phyloP scores from a whole-genome alignment of 2,888 invertebrate genomes.

The Eueremaeus valkanovi region DNA sequence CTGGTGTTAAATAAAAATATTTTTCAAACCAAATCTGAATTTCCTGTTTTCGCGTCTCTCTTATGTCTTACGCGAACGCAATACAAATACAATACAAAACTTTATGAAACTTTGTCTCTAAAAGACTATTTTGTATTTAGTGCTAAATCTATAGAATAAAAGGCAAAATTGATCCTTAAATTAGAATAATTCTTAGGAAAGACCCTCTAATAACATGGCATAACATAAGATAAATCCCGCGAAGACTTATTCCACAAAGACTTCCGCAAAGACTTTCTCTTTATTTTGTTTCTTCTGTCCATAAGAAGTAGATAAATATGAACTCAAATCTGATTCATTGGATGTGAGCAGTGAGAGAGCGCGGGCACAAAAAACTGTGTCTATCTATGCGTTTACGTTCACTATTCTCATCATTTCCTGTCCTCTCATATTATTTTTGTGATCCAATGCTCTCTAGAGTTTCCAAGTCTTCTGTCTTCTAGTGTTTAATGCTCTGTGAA shows the following conservation, averaged over 20 bases:
- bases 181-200: neutral
- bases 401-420: conserved; percentile 19
- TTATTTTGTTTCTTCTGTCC: neutral
- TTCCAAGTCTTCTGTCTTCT: neutral
- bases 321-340: neutral
- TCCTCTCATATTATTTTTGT: conserved; percentile 7
- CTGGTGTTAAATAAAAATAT: neutral
- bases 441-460: neutral
- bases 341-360: neutral
- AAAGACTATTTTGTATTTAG: too few species aligned
- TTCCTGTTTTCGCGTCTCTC: neutral
- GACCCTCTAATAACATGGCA: neutral
- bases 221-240: neutral
- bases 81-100: too few species aligned
- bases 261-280: conserved; percentile 3
- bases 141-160: neutral
- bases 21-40: neutral
- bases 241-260: conserved; percentile 16
- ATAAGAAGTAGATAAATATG: conserved; percentile 10
- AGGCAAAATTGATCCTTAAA: neutral
- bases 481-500: conserved; percentile 6
- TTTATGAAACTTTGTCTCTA: too few species aligned
- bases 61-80: neutral
- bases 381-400: neutral
- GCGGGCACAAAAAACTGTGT: neutral